Conservation (phyloP, 2,113 vertebrate genomes). For the Sinocyclocheilus grahami region DNA sequence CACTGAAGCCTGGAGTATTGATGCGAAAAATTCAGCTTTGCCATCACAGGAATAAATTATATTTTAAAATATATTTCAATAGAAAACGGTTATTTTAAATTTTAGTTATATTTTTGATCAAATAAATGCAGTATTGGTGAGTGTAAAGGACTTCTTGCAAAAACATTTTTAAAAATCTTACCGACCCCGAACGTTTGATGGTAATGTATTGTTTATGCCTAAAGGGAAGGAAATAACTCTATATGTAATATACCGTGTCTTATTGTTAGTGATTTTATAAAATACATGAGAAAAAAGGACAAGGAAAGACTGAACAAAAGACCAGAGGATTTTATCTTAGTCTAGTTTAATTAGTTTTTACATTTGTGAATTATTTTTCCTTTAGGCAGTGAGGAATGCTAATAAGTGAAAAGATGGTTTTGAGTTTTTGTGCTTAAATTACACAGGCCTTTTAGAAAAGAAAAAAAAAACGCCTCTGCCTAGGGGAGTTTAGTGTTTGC, state of each 20-base stretch:
- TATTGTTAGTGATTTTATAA: background rate
- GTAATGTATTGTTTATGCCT: background rate
- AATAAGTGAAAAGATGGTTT: conserved; percentile 27
- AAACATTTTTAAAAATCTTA: background rate
- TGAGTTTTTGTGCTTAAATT: conserved; percentile 55
- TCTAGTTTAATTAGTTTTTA: conserved; percentile 62
- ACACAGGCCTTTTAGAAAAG: conserved; percentile 55
- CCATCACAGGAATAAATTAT: no score
- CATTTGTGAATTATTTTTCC: conserved; percentile 58
- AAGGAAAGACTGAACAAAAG: conserved; percentile 36
- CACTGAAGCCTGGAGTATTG: no score
- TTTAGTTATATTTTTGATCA: no score
- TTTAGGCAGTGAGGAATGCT: conserved; percentile 54
- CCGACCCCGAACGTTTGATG: background rate
- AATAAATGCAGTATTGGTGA: no score
- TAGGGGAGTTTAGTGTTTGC: conserved; percentile 4
- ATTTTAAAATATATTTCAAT: no score
- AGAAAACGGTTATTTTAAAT: no score
- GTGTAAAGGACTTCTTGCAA: no score
- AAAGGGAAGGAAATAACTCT: background rate
- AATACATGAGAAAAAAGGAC: background rate
- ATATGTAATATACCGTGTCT: background rate
- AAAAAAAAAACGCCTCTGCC: conserved; percentile 42
- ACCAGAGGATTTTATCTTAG: conserved; percentile 51
- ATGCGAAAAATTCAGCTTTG: no score